Evolutionary conservation across 2,888 invertebrate species (phyloP).

Genomic region (Escarpia spicata): DNA sequence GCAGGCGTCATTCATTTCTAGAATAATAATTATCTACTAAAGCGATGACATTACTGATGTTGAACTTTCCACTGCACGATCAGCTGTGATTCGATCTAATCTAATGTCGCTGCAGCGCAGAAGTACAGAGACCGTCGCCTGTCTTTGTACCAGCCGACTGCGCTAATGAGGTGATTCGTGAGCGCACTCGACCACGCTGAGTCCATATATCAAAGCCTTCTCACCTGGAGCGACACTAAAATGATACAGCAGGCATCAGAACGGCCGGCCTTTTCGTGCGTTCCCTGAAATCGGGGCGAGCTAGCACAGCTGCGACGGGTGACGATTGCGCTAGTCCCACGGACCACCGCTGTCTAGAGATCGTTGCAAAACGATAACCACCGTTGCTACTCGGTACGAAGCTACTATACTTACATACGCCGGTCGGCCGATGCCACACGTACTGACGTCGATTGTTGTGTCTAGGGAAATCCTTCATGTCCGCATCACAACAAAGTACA

Average conservation of each 20-base stretch:
- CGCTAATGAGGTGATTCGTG: constrained; percentile 9
- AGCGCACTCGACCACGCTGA: not conserved
- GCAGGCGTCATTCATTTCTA: not conserved
- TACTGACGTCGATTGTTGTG: not conserved
- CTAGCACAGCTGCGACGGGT: not conserved
- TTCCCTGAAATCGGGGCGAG: not conserved
- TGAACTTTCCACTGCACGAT: constrained; percentile 1
- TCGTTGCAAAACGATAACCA: not conserved
- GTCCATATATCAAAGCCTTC: not conserved
- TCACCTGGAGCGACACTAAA: not conserved
- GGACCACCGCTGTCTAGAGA: not conserved
- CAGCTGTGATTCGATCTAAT: not conserved
- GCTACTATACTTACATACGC: not conserved
- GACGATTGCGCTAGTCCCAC: not conserved
- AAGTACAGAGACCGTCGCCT: not conserved
- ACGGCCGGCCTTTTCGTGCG: not conserved
- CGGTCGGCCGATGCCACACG: not conserved
- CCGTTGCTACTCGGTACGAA: not conserved
- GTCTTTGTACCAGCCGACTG: not conserved
- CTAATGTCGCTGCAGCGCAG: not conserved
- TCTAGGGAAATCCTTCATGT: not conserved
- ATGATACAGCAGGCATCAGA: not conserved
- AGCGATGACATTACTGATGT: not conserved
- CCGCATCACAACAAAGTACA: not conserved
- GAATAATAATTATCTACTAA: not conserved